phyloP scores from a whole-genome alignment of 2,797 vertebrate species.

The Gorsachius magnificus region DNA sequence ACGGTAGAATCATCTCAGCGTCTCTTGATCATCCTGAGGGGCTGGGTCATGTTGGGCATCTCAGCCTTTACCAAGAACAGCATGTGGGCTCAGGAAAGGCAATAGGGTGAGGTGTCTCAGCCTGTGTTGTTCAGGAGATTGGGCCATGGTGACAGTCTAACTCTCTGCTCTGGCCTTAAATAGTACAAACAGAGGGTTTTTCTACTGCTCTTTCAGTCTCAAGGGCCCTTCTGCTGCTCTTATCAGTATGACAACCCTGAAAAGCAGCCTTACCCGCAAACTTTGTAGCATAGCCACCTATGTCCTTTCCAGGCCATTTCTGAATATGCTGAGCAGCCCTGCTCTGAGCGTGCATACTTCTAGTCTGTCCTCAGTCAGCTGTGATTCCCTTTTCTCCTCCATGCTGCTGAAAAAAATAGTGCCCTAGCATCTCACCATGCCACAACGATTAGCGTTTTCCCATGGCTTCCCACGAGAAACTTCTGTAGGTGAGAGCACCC shows the following conservation, averaged over 20 bases:
- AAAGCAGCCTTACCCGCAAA: neutral
- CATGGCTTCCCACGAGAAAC: neutral
- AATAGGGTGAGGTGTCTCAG: neutral
- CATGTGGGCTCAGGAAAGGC: neutral
- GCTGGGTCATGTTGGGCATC: neutral
- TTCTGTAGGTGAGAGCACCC: neutral
- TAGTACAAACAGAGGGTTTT: neutral
- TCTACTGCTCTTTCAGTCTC: neutral
- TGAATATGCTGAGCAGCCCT: neutral
- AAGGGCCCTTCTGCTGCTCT: neutral
- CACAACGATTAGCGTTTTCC: neutral
- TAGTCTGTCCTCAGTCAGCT: neutral
- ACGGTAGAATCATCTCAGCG: neutral
- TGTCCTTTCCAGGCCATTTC: neutral
- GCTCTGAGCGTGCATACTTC: neutral
- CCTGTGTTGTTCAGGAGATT: neutral
- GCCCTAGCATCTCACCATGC: neutral
- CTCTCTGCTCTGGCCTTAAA: neutral
- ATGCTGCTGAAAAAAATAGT: neutral
- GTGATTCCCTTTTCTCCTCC: neutral
- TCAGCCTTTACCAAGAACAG: neutral
- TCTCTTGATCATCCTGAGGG: neutral
- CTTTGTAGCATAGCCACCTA: rapidly evolving
- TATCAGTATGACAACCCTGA: neutral
- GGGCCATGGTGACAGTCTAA: neutral